Conservation (phyloP, 2,888 invertebrate species). For the Copidosoma aretas region DNA sequence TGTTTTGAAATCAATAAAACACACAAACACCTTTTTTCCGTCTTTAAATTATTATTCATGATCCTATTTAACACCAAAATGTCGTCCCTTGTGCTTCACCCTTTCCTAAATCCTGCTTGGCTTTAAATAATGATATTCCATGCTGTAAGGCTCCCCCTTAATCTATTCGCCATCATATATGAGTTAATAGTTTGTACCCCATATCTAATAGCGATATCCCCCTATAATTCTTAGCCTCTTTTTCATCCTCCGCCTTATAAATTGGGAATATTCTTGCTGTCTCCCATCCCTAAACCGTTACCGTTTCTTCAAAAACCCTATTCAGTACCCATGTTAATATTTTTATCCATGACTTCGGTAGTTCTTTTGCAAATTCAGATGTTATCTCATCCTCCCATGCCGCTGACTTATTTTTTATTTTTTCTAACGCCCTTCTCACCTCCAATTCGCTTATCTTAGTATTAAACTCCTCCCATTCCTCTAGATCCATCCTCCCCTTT, state of each 20-base stretch:
- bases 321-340: background rate
- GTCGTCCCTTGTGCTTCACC: no score
- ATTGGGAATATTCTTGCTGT: constrained; percentile 3
- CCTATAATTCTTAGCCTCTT: background rate
- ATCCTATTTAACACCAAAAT: no score
- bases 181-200: background rate
- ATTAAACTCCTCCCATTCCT: background rate
- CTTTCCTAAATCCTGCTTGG: background rate
- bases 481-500: background rate
- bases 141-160: background rate
- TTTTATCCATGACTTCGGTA: background rate
- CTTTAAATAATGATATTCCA: background rate
- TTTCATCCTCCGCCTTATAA: background rate
- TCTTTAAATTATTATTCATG: background rate
- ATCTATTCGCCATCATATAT: background rate
- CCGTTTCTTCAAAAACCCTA: background rate
- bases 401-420: background rate
- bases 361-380: background rate
- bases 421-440: background rate
- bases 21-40: background rate
- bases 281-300: background rate
- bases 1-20: background rate
- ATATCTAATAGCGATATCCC: background rate
- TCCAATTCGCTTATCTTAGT: background rate
- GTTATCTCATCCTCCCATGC: background rate